Percentiles rank a stretch among this genome's conserved stretches.
phyloP scores from a whole-genome alignment of 2,797 vertebrate genomes.

The Myripristis jacobus region DNA sequence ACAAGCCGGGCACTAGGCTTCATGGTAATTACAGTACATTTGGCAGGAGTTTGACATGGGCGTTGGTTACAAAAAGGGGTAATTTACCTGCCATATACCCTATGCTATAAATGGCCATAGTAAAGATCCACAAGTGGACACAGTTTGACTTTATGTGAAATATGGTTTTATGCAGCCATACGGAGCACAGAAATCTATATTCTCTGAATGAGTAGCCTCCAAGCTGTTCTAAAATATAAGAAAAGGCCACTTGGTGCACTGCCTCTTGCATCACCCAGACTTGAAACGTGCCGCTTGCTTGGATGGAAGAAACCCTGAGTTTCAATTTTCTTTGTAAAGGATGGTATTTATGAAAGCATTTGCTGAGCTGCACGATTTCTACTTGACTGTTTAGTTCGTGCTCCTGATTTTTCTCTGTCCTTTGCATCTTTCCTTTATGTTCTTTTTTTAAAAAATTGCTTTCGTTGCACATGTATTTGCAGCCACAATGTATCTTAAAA shows the following conservation, averaged over 20 bases:
- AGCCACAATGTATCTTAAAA: no score
- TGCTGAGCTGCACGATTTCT: no score
- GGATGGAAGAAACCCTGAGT: no score
- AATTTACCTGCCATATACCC: background rate
- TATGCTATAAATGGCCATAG: background rate
- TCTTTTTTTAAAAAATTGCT: no score
- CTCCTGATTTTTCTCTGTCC: no score
- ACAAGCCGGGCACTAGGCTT: background rate
- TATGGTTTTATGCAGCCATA: constrained; percentile 28
- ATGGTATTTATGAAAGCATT: no score
- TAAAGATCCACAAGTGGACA: background rate
- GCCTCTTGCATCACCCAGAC: no score
- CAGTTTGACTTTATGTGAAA: background rate
- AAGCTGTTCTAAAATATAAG: background rate
- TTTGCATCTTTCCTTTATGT: no score
- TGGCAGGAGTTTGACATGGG: background rate
- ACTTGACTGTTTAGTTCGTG: no score
- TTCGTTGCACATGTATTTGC: no score
- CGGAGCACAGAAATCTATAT: background rate
- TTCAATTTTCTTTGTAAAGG: no score
- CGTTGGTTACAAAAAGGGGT: background rate
- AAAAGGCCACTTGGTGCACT: background rate
- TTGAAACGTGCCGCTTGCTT: no score
- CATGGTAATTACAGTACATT: background rate
- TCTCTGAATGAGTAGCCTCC: constrained; percentile 28